Percentiles rank a stretch among this genome's conserved stretches.
Conservation (phyloP, 1,140 invertebrate species). For the Drosophila pectinifera region DNA sequence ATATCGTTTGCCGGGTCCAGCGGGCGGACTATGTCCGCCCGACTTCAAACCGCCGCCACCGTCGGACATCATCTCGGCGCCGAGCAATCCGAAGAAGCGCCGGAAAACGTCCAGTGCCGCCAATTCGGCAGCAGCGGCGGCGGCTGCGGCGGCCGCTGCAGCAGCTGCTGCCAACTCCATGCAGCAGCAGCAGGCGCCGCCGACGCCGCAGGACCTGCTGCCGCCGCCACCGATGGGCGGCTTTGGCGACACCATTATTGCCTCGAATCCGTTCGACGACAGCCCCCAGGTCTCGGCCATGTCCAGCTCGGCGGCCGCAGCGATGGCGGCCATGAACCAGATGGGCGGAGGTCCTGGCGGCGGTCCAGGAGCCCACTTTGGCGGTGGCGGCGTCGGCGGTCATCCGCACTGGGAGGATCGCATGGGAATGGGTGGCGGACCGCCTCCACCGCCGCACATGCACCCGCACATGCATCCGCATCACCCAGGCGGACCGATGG, state of each 20-base stretch:
- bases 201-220: slow-evolving; percentile 90
- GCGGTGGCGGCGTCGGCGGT: slow-evolving; percentile 47
- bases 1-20: slow-evolving; percentile 89
- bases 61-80: slow-evolving; percentile 87
- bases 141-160: slow-evolving; percentile 81
- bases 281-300: slow-evolving; percentile 88
- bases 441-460: slow-evolving; percentile 85
- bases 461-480: slow-evolving; percentile 85
- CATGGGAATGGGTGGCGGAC: slow-evolving; percentile 86
- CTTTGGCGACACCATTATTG: slow-evolving; percentile 96
- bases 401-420: slow-evolving; percentile 86
- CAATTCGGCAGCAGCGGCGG: slow-evolving; percentile 77
- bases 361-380: slow-evolving; percentile 72
- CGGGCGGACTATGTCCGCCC: slow-evolving; percentile 87
- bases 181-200: slow-evolving; percentile 86
- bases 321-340: slow-evolving; percentile 87
- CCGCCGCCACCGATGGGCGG: slow-evolving; percentile 93
- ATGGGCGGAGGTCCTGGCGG: slow-evolving; percentile 62
- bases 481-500: slow-evolving; percentile 85
- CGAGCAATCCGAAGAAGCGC: slow-evolving; percentile 89
- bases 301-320: slow-evolving; percentile 84
- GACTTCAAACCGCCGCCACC: slow-evolving; percentile 88
- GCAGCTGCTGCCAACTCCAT: slow-evolving; percentile 85
- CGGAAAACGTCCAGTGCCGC: slow-evolving; percentile 88
- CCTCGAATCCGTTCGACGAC: slow-evolving; percentile 98